Percentiles rank a stretch among this genome's conserved stretches.
Conservation (phyloP, 2,888 invertebrate genomes). For the Stenichneumon culpator region DNA sequence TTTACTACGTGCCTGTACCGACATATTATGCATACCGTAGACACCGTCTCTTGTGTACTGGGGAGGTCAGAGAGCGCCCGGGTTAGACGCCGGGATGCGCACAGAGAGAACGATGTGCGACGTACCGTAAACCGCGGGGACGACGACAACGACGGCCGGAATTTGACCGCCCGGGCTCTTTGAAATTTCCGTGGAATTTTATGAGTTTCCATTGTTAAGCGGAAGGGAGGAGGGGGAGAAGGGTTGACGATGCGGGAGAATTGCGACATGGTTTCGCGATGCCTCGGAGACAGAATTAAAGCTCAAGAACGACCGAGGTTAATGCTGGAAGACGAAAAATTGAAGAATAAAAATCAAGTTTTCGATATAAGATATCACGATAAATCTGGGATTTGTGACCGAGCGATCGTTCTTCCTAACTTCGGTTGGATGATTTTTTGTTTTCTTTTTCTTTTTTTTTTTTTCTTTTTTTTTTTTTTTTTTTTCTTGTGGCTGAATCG, state of each 20-base stretch:
- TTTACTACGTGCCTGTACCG: background rate
- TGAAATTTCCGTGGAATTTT: conserved; percentile 59
- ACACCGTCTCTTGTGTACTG: conserved; percentile 7
- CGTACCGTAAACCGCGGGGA: background rate
- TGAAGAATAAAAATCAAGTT: background rate
- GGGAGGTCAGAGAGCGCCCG: conserved; percentile 37
- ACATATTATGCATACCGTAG: conserved; percentile 12
- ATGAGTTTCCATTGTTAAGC: conserved; percentile 37
- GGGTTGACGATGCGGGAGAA: background rate
- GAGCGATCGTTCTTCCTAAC: conserved; percentile 2
- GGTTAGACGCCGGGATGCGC: conserved; percentile 21
- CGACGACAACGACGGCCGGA: conserved; percentile 25
- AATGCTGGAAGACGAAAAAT: background rate
- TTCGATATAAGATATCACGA: background rate
- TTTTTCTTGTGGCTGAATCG: background rate
- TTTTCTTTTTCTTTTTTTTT: background rate
- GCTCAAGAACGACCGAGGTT: conserved; percentile 32
- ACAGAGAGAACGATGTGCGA: background rate
- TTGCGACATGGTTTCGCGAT: conserved; percentile 1
- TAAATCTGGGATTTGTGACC: background rate
- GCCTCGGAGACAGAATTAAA: background rate
- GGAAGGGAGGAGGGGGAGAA: conserved; percentile 2
- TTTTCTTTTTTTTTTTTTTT: background rate
- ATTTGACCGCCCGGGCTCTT: conserved; percentile 34
- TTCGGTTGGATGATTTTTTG: conserved; percentile 15